A percentile compares a stretch with the other conserved stretches of the same genome.
phyloP scores from a whole-genome alignment of 1,140 invertebrate genomes.

The Maniola jurtina region DNA sequence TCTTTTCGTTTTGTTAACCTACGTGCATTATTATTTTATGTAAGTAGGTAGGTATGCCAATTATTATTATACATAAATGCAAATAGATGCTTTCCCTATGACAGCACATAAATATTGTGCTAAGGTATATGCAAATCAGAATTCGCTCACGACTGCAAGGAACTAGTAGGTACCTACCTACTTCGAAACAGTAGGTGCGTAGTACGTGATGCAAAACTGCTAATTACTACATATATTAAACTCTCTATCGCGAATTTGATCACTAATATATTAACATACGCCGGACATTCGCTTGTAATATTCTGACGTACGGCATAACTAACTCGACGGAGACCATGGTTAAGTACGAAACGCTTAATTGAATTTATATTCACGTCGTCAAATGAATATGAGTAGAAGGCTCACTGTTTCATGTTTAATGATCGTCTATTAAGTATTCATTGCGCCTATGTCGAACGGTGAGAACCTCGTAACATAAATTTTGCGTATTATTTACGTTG shows the following conservation, averaged over 20 bases:
- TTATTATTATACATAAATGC: constrained; percentile 26
- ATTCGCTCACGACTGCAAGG: constrained; percentile 52
- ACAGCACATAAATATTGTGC: constrained; percentile 14
- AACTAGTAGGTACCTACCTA: constrained; percentile 34
- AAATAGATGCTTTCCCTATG: constrained; percentile 25
- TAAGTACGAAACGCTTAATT: constrained; percentile 66
- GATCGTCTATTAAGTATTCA: constrained; percentile 67
- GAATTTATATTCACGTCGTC: constrained; percentile 73
- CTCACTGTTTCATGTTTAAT: constrained; percentile 63
- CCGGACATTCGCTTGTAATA: constrained; percentile 36
- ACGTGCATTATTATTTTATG: neutral
- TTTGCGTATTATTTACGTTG: constrained; percentile 77
- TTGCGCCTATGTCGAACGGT: constrained; percentile 62
- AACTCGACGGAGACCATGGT: constrained; percentile 38
- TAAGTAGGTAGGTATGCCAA: constrained; percentile 8
- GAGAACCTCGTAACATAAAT: constrained; percentile 78
- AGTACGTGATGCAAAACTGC: constrained; percentile 35
- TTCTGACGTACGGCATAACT: constrained; percentile 35
- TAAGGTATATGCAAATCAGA: constrained; percentile 53
- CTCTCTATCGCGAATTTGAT: constrained; percentile 36
- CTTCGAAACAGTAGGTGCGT: constrained; percentile 34
- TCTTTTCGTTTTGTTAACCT: neutral
- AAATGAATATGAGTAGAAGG: constrained; percentile 72
- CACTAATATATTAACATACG: constrained; percentile 40
- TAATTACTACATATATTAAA: constrained; percentile 42